These are phyloP conservation scores for Dipodomys merriami DNA, from an alignment of 2,113 vertebrate species.

Conservation along the genomic window DNA sequence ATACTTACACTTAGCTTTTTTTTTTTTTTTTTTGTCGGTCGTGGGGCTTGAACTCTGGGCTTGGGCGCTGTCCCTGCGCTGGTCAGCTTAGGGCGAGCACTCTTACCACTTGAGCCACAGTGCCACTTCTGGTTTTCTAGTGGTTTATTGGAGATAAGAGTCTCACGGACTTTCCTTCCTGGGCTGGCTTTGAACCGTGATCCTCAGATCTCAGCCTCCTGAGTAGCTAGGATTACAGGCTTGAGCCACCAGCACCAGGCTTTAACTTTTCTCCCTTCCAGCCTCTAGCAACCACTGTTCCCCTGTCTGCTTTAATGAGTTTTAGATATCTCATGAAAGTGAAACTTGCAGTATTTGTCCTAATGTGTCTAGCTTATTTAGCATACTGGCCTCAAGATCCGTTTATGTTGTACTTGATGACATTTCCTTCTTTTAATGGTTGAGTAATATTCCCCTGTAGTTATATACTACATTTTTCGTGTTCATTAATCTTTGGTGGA, in stretches of 20 bases:
- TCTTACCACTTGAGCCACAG: no score
- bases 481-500: neutral
- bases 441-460: neutral
- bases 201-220: no score
- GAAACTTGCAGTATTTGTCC: neutral
- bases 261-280: neutral
- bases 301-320: neutral
- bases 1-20: neutral
- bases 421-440: neutral
- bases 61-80: no score
- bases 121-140: no score
- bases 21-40: no score
- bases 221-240: no score
- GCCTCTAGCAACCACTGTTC: neutral
- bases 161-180: no score
- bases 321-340: neutral
- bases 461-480: neutral
- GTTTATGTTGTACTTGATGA: neutral
- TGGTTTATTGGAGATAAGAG: no score
- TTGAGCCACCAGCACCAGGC: no score
- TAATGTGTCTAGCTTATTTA: neutral
- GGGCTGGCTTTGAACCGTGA: no score
- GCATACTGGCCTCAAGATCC: neutral
- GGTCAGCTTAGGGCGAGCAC: no score
- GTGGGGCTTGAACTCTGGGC: no score